Percentiles rank a stretch among this genome's conserved stretches.
phyloP scores from a whole-genome alignment of 2,113 vertebrate species.

The Telmatochromis sp. region DNA sequence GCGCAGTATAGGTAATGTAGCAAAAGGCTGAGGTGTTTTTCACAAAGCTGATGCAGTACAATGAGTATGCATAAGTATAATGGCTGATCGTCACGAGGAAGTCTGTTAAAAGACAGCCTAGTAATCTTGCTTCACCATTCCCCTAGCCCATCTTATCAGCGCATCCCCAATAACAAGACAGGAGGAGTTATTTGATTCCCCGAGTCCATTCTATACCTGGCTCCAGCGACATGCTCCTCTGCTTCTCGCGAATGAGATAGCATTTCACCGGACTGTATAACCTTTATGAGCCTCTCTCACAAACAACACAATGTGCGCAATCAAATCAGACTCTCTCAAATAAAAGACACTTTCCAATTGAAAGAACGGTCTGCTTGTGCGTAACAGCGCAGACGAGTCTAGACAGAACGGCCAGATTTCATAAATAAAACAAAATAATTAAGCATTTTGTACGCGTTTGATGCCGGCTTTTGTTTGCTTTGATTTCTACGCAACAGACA shows the following conservation, averaged over 20 bases:
- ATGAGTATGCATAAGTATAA: constrained; percentile 34
- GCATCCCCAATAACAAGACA: constrained; percentile 49
- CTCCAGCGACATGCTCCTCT: constrained; percentile 45
- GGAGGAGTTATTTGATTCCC: constrained; percentile 57
- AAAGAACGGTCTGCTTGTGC: neutral
- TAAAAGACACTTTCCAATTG: constrained; percentile 17
- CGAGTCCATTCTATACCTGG: constrained; percentile 24
- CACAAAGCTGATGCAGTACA: neutral
- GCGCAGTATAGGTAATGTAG: constrained; percentile 18
- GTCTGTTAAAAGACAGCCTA: constrained; percentile 39
- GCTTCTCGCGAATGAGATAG: constrained; percentile 41
- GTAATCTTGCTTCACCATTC: constrained; percentile 41
- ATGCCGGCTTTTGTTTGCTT: constrained; percentile 18
- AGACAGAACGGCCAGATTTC: neutral
- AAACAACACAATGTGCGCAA: constrained; percentile 34
- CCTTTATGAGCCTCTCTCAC: constrained; percentile 44
- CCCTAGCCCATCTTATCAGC: constrained; percentile 32
- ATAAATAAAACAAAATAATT: constrained; percentile 5
- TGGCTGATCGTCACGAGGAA: constrained; percentile 4
- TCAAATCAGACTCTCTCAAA: constrained; percentile 36
- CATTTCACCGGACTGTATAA: constrained; percentile 47
- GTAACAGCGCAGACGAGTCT: neutral
- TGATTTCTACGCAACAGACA: constrained; percentile 21
- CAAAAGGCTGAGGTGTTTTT: constrained; percentile 7
- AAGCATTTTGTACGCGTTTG: neutral